Conservation (phyloP, 2,113 vertebrate genomes). For the Hippocampus comes region DNA sequence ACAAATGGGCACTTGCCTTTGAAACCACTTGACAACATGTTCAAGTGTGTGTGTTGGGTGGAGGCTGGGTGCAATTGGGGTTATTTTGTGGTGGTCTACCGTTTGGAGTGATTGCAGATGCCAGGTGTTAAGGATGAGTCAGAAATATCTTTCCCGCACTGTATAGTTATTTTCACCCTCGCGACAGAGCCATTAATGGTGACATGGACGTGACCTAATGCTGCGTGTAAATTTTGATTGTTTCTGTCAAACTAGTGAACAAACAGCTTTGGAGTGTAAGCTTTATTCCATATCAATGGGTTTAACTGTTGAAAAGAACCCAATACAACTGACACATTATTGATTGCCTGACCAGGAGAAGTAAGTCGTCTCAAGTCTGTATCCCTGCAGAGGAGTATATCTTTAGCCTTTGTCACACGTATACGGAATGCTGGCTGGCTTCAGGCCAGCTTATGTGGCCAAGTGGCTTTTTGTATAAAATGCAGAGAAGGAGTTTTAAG, state of each 20-base stretch:
- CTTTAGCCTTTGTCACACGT: slow-evolving; percentile 44
- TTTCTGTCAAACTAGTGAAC: slow-evolving; percentile 11
- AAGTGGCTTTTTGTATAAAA: slow-evolving; percentile 45
- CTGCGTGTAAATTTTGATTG: slow-evolving; percentile 27
- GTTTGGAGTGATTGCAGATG: slow-evolving; percentile 34
- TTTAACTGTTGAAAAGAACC: slow-evolving; percentile 15
- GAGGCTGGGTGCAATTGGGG: neutral
- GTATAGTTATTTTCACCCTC: slow-evolving; percentile 51
- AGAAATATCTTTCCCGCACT: slow-evolving; percentile 48
- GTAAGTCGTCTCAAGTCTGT: slow-evolving; percentile 18
- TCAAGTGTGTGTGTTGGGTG: neutral
- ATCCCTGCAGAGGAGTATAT: slow-evolving; percentile 28
- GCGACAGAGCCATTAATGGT: slow-evolving; percentile 31
- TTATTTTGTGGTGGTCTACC: slow-evolving; percentile 11
- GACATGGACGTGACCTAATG: slow-evolving; percentile 19
- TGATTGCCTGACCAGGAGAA: slow-evolving; percentile 38
- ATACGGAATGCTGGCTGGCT: slow-evolving; percentile 38
- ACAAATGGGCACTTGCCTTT: neutral
- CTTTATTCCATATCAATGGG: neutral
- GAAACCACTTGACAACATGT: neutral
- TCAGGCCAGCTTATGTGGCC: slow-evolving; percentile 25
- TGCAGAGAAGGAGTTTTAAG: slow-evolving; percentile 29
- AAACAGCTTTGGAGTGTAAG: slow-evolving; percentile 3
- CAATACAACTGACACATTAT: slow-evolving; percentile 28
- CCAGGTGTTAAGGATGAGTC: slow-evolving; percentile 33